These are phyloP conservation scores for Scaptomyza graminum DNA, from an alignment of 1,140 invertebrate species.

Conservation along the genomic window DNA sequence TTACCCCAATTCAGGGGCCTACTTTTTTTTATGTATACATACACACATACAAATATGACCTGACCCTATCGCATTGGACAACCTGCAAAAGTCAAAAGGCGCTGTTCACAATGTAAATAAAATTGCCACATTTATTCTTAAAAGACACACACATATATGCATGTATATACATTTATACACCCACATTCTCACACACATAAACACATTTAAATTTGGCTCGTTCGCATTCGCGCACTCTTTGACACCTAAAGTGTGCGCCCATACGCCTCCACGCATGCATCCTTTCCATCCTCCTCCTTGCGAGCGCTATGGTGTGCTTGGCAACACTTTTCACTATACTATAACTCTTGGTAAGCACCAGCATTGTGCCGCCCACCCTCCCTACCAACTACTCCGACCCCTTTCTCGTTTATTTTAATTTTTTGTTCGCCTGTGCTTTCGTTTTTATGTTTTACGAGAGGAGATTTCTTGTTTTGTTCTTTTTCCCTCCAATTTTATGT, in stretches of 20 bases:
- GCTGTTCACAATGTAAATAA: slow-evolving; percentile 70
- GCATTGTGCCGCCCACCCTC: slow-evolving; percentile 35
- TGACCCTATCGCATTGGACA: slow-evolving; percentile 19
- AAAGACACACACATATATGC: slow-evolving; percentile 18
- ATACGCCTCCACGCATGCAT: slow-evolving; percentile 55
- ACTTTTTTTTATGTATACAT: slow-evolving; percentile 12
- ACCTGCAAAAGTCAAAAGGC: slow-evolving; percentile 51
- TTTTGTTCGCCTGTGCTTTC: slow-evolving; percentile 74
- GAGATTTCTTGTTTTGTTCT: slow-evolving; percentile 7
- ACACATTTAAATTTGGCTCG: slow-evolving; percentile 14
- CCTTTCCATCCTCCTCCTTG: background rate
- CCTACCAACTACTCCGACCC: too few relatives aligned
- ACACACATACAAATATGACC: slow-evolving; percentile 9
- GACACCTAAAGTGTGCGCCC: slow-evolving; percentile 80
- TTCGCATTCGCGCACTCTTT: slow-evolving; percentile 53
- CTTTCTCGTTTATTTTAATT: slow-evolving; percentile 74
- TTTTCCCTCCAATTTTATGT: too few relatives aligned
- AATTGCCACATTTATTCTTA: slow-evolving; percentile 69
- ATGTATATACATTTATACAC: too few relatives aligned
- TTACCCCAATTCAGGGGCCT: slow-evolving; percentile 67
- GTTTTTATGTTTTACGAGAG: slow-evolving; percentile 52
- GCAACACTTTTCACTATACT: slow-evolving; percentile 45
- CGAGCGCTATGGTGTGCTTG: slow-evolving; percentile 46
- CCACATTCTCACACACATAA: background rate
- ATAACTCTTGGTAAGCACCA: slow-evolving; percentile 4